phyloP scores from a whole-genome alignment of 2,888 invertebrate species.

The Thymelicus sylvestris region DNA sequence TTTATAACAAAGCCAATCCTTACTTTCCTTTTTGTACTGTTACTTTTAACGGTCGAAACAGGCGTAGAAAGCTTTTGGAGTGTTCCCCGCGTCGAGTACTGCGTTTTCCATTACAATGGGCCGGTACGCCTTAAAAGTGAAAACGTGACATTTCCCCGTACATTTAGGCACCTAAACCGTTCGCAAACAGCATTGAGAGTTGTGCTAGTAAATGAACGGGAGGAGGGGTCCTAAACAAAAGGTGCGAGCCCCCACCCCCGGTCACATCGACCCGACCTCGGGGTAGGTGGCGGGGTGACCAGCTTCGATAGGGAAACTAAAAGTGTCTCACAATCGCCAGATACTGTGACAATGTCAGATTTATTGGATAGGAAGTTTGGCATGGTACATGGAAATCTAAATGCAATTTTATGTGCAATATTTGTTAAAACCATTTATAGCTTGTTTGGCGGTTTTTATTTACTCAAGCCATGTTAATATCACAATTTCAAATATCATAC shows the following conservation, averaged over 20 bases:
- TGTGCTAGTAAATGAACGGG: constrained; percentile 76
- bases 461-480: no score
- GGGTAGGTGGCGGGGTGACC: constrained; percentile 55
- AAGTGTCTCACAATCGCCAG: neutral
- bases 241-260: constrained; percentile 71
- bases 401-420: no score
- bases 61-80: constrained; percentile 29
- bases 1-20: constrained; percentile 21
- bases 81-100: constrained; percentile 27
- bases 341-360: neutral
- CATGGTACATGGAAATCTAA: no score
- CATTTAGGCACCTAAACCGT: constrained; percentile 83
- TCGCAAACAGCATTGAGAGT: constrained; percentile 78
- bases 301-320: constrained; percentile 31
- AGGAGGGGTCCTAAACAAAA: constrained; percentile 80
- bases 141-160: constrained; percentile 80
- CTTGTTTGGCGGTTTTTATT: no score
- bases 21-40: constrained; percentile 31
- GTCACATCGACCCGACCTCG: constrained; percentile 67
- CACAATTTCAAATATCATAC: no score
- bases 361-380: neutral
- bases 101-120: constrained; percentile 28
- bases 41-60: constrained; percentile 29
- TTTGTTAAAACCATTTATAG: no score
- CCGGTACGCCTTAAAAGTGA: constrained; percentile 67